phyloP scores from a whole-genome alignment of 2,797 vertebrate species.

The Sitta carolinensis region DNA sequence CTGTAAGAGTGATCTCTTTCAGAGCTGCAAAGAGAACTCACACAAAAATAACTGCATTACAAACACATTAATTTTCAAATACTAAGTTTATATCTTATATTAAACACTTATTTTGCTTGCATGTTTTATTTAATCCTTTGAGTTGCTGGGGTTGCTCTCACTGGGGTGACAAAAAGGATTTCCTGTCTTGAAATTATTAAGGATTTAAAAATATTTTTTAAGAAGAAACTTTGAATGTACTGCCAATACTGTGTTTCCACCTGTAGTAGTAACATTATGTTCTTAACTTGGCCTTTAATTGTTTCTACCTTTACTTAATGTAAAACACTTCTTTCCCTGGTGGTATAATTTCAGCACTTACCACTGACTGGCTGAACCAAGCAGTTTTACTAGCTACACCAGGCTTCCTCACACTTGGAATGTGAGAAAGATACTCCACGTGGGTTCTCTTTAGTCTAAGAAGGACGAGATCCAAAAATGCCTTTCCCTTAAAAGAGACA shows the following conservation, averaged over 20 bases:
- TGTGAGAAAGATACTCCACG: neutral
- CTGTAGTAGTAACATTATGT: neutral
- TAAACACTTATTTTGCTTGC: neutral
- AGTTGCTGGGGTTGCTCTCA: neutral
- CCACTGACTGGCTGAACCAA: neutral
- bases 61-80: neutral
- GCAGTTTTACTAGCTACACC: neutral
- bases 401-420: neutral
- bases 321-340: neutral
- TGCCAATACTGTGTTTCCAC: neutral
- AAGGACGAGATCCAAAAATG: neutral
- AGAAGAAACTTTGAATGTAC: neutral
- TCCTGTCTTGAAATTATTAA: neutral
- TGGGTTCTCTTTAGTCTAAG: neutral
- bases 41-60: neutral
- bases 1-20: neutral
- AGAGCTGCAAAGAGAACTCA: neutral
- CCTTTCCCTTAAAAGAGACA: neutral
- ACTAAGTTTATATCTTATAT: neutral
- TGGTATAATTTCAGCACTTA: neutral
- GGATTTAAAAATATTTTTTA: neutral
- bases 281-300: neutral
- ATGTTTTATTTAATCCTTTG: neutral
- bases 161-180: neutral
- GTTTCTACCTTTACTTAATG: neutral